A percentile compares a stretch with the other conserved stretches of the same genome.
Evolutionary conservation across 2,797 vertebrate genomes (phyloP).

Genomic region (Sebastes iracundus): DNA sequence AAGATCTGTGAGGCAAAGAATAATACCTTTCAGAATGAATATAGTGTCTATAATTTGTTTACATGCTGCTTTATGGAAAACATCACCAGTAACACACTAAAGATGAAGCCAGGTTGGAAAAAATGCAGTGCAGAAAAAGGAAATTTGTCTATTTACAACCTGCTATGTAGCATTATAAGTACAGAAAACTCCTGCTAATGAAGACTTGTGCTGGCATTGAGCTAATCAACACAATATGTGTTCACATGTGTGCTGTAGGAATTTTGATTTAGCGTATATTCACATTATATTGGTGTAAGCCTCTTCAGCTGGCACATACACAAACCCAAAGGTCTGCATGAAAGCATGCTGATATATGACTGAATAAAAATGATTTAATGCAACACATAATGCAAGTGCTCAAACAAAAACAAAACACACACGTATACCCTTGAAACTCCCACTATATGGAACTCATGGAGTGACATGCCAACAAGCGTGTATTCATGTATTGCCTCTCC

Average conservation of each 20-base stretch:
- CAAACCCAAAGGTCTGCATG: neutral
- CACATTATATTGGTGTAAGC: neutral
- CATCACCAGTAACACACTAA: neutral
- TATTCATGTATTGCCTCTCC: slow-evolving; percentile 72
- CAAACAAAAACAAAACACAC: slow-evolving; percentile 55
- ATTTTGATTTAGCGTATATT: neutral
- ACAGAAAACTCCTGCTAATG: neutral
- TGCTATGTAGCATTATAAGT: neutral
- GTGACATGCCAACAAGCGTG: slow-evolving; percentile 69
- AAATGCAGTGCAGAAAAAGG: neutral
- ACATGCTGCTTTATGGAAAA: slow-evolving; percentile 3
- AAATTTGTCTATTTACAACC: neutral
- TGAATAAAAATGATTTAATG: slow-evolving; percentile 51
- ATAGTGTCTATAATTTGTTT: neutral
- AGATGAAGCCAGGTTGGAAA: neutral
- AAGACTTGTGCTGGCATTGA: neutral
- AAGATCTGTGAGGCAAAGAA: neutral
- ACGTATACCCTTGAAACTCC: slow-evolving; percentile 33
- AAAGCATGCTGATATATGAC: slow-evolving; percentile 21
- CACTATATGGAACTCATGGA: slow-evolving; percentile 51
- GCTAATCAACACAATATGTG: neutral
- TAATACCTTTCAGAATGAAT: neutral
- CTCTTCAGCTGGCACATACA: slow-evolving; percentile 5
- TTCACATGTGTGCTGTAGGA: neutral
- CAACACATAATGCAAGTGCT: slow-evolving; percentile 39